phyloP scores from a whole-genome alignment of 2,113 vertebrate species.

The Girardinichthys multiradiatus region DNA sequence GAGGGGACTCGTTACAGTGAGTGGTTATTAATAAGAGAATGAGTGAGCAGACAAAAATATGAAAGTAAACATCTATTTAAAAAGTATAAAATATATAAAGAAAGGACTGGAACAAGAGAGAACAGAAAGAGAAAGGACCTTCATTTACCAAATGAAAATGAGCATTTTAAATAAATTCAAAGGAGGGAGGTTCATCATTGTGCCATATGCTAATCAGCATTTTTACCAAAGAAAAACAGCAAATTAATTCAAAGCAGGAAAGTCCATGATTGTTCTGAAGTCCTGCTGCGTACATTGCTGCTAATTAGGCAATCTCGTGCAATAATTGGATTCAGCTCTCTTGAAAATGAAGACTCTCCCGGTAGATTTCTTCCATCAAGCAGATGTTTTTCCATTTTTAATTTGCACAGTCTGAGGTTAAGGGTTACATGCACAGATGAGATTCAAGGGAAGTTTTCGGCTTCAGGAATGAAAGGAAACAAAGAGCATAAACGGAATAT shows the following conservation, averaged over 20 bases:
- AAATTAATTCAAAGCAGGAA: conserved; percentile 41
- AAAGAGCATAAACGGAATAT: not conserved
- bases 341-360: conserved; percentile 56
- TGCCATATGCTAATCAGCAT: conserved; percentile 37
- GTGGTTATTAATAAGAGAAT: conserved; percentile 33
- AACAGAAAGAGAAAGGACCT: conserved; percentile 10
- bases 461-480: conserved; percentile 19
- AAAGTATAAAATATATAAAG: conserved; percentile 8
- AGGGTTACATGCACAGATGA: conserved; percentile 3
- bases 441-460: not conserved
- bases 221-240: conserved; percentile 20
- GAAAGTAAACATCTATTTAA: conserved; percentile 22
- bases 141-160: conserved; percentile 32
- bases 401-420: conserved; percentile 13
- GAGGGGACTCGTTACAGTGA: conserved; percentile 31
- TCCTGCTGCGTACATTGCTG: conserved; percentile 31
- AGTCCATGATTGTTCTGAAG: conserved; percentile 26
- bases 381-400: conserved; percentile 8
- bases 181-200: conserved; percentile 10
- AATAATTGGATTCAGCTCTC: conserved; percentile 62
- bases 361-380: conserved; percentile 30
- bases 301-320: conserved; percentile 59
- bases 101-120: not conserved
- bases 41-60: conserved; percentile 4
- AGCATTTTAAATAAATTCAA: conserved; percentile 22